Evolutionary conservation across 2,888 invertebrate genomes (phyloP), one percentile per base, ranked within the genome.

Genomic region (Liopterus haemorrhoidalis): DNA sequence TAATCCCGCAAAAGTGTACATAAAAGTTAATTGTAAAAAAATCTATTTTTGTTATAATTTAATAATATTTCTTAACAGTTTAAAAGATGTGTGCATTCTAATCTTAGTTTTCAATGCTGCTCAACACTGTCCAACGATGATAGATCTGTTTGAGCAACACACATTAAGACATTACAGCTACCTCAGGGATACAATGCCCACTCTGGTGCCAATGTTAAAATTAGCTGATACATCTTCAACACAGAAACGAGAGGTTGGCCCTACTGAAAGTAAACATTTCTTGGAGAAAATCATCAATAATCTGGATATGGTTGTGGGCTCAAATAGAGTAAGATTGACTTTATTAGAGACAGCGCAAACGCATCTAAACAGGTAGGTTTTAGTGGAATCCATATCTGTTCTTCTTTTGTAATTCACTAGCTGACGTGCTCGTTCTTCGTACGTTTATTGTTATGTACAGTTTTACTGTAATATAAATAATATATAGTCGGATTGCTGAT

Each of bases 71-170:
- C 4, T 44, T 14, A 31, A 30, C 41, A 49, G 27, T 42, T 43
- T 42, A 24, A 69, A 52, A 78, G 84, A 91, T 70, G 83, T 95
- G 51, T 91, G 91, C 60, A 82, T 93, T 5, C 69, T 99, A 46
- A 88, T 97, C 52, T 70, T 97, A 58, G 86, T 97, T 19, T 81
- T 97, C 59, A 99, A 96, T 70, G 95, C 96, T 8, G 95, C 96
- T 0, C 81, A 85, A 54, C 81, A 85, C 62, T 86, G 91, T 63
- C 84, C 88, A 35, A 89, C 94, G 9, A 92, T 97, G 76, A 73
- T 89, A 50, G 86, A 93, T 5, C 72, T 97, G 39, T 85, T 99
- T 62, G 94, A 95, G 44, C 87, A 92, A 51, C 91, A 94, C 63
- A 92, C 92, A 0, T 73, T 87, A 41, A 82, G 91, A 41, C 97